Percentiles rank a stretch among this genome's conserved stretches.
These are phyloP conservation scores for Eptatretus atami DNA, from an alignment of 2,797 vertebrate genomes.

Conservation along the genomic window DNA sequence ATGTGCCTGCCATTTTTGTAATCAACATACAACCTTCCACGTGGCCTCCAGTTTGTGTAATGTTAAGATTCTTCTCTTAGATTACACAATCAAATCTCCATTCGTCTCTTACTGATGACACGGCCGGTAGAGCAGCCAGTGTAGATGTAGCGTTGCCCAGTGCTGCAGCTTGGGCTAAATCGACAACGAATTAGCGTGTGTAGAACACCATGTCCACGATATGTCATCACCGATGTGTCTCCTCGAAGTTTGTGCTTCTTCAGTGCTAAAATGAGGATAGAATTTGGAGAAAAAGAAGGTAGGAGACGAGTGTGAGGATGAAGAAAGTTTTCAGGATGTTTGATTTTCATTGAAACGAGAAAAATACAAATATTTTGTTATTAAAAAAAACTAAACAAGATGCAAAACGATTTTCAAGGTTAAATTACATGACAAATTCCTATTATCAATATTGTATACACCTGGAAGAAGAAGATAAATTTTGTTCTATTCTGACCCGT, in stretches of 20 bases:
- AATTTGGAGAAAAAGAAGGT: background rate
- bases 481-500: too few species aligned
- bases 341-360: background rate
- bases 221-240: slow-evolving; percentile 67
- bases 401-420: too few species aligned
- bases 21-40: too few species aligned
- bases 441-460: too few species aligned
- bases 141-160: slow-evolving; percentile 51
- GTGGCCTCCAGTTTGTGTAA: too few species aligned
- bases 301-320: background rate
- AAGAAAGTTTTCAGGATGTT: rapidly evolving
- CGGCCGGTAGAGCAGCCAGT: slow-evolving; percentile 55
- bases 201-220: slow-evolving; percentile 52
- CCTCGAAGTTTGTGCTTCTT: slow-evolving; percentile 41
- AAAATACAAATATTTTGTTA: too few species aligned
- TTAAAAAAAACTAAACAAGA: too few species aligned
- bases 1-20: too few species aligned
- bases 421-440: too few species aligned
- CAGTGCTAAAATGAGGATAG: slow-evolving; percentile 18
- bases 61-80: too few species aligned
- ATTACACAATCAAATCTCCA: too few species aligned
- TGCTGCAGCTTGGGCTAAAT: slow-evolving; percentile 46
- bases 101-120: slow-evolving; percentile 27
- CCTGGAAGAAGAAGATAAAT: too few species aligned
- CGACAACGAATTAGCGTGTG: slow-evolving; percentile 60